phyloP scores from a whole-genome alignment of 64 coral and sea anemone genomes.

The Montipora efflorescens region DNA sequence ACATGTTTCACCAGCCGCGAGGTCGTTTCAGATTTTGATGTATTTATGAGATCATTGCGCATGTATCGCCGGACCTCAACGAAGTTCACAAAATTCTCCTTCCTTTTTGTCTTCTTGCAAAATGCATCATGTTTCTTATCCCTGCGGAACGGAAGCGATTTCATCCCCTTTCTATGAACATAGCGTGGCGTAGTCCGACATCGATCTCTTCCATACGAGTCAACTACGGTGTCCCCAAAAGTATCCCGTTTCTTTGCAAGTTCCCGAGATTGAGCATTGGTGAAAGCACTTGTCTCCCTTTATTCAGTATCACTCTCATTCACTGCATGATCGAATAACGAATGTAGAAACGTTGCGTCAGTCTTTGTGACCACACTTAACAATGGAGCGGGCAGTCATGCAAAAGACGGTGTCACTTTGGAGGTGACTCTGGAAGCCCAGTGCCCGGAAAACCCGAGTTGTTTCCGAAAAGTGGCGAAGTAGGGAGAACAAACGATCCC shows the following conservation, averaged over 20 bases:
- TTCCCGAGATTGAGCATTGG: no score
- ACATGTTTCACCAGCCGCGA: no score
- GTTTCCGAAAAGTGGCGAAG: slow-evolving; percentile 67
- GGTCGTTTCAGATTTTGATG: no score
- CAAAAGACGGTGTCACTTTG: not conserved
- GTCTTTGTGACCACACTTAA: not conserved
- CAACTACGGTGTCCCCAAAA: not conserved
- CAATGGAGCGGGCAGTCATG: not conserved
- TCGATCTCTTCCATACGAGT: no score
- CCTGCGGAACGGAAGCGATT: not conserved
- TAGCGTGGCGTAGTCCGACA: no score
- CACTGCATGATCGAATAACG: not conserved
- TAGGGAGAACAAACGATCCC: slow-evolving; percentile 54
- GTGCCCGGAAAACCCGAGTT: slow-evolving; percentile 50
- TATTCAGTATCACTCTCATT: no score
- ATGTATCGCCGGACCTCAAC: no score
- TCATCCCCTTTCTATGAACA: not conserved
- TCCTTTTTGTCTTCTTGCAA: no score
- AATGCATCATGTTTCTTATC: no score
- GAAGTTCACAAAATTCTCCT: no score
- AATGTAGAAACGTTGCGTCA: not conserved
- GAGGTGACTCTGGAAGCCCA: slow-evolving; percentile 55
- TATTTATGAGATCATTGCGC: no score
- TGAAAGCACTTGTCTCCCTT: no score
- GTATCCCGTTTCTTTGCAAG: not conserved